These are phyloP conservation scores for Hypotaenidia philippensis DNA, from an alignment of 2,797 vertebrate genomes.

Conservation along the genomic window DNA sequence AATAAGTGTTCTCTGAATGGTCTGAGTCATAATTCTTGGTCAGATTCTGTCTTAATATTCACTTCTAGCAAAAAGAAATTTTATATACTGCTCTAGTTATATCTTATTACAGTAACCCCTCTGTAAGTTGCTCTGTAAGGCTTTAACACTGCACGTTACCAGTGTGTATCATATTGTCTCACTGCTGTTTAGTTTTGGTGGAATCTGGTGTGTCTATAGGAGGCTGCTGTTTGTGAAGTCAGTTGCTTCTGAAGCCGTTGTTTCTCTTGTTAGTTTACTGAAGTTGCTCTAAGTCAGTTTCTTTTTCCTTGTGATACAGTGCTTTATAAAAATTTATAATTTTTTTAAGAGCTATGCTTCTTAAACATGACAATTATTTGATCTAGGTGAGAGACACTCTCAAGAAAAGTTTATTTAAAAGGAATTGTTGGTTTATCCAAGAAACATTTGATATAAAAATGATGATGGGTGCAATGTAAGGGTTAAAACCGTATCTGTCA, in stretches of 20 bases:
- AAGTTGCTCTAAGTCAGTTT: not conserved
- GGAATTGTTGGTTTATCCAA: not conserved
- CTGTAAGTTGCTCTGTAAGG: not conserved
- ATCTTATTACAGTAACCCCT: not conserved
- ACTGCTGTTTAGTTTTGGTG: not conserved
- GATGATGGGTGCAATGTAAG: not conserved
- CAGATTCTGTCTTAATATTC: conserved; percentile 1
- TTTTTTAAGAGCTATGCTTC: not conserved
- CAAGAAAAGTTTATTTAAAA: not conserved
- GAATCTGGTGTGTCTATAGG: not conserved
- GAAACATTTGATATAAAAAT: not conserved
- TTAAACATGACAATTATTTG: not conserved
- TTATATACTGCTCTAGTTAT: not conserved
- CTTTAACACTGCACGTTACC: not conserved
- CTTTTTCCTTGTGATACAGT: not conserved
- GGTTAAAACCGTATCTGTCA: not conserved
- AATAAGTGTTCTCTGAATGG: not conserved
- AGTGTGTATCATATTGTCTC: not conserved
- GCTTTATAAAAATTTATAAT: not conserved
- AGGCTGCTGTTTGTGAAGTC: not conserved
- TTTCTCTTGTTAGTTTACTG: not conserved
- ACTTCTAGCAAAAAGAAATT: not conserved
- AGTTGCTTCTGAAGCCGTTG: not conserved
- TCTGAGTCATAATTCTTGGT: not conserved
- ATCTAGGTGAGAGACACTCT: not conserved